These are phyloP conservation scores for Tetanocera ferruginea DNA, from an alignment of 2,888 invertebrate species.

Conservation along the genomic window DNA sequence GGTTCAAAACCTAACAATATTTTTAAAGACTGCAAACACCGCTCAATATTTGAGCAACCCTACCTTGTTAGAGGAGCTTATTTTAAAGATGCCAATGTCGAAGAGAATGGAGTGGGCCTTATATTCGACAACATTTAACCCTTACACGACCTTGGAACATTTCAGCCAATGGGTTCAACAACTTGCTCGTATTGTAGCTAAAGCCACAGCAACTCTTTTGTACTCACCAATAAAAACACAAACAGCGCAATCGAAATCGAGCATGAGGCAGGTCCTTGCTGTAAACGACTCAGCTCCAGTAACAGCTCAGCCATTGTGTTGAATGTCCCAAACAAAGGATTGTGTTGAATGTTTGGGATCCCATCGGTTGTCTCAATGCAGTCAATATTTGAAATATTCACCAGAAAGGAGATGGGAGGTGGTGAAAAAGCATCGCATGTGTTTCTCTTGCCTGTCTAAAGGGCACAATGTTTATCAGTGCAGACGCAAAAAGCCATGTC, in stretches of 20 bases:
- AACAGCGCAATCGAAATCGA: background rate
- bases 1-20: background rate
- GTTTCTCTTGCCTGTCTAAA: too few relatives aligned
- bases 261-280: background rate
- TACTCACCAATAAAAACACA: background rate
- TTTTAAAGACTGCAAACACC: background rate
- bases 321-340: too few relatives aligned
- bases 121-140: background rate
- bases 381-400: constrained; percentile 2
- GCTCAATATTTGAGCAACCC: constrained; percentile 2
- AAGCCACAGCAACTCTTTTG: background rate
- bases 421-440: too few relatives aligned
- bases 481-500: too few relatives aligned
- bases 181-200: background rate
- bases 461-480: too few relatives aligned
- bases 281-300: background rate
- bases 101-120: background rate
- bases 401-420: background rate
- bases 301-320: too few relatives aligned
- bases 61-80: constrained; percentile 1
- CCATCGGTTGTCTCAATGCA: background rate
- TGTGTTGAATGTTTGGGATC: background rate
- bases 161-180: constrained; percentile 6
- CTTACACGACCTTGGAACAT: constrained; percentile 1
- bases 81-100: background rate